These are phyloP conservation scores for Chunga burmeisteri DNA, from an alignment of 2,113 vertebrate species.

Conservation along the genomic window DNA sequence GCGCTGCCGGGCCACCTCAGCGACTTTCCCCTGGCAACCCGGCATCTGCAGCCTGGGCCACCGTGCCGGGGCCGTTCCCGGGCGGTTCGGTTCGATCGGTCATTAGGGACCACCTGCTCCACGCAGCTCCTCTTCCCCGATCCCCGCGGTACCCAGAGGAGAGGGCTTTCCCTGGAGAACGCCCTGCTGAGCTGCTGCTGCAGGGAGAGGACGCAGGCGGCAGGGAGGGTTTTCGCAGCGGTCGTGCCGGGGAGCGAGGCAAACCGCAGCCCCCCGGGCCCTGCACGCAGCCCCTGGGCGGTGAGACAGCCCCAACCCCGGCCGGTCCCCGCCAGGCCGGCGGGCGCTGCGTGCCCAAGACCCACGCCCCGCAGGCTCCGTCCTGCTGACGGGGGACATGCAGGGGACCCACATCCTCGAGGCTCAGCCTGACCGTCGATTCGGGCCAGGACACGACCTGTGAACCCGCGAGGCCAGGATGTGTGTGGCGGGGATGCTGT, in stretches of 20 bases:
- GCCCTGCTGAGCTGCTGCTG: neutral
- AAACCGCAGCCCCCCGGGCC: too few relatives aligned
- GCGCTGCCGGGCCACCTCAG: neutral
- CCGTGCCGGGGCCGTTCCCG: neutral
- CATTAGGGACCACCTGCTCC: neutral
- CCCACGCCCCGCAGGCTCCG: neutral
- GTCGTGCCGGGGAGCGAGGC: neutral
- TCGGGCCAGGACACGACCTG: neutral
- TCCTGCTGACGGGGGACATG: neutral
- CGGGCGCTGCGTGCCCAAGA: fast-evolving
- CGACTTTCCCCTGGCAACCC: neutral
- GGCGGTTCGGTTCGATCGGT: neutral
- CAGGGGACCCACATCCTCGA: neutral
- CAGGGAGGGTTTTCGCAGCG: neutral
- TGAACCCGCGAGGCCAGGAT: neutral
- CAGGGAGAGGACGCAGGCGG: neutral
- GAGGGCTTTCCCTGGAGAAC: neutral
- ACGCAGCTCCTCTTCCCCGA: neutral
- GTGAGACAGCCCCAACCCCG: neutral
- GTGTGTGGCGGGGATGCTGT: neutral
- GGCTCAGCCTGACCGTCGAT: neutral
- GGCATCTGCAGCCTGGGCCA: neutral
- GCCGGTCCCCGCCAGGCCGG: neutral
- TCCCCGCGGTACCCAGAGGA: neutral
- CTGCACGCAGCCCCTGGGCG: neutral